These are phyloP conservation scores for Macrotrachela quadricornifera DNA, from an alignment of 1,140 invertebrate genomes.

Conservation along the genomic window DNA sequence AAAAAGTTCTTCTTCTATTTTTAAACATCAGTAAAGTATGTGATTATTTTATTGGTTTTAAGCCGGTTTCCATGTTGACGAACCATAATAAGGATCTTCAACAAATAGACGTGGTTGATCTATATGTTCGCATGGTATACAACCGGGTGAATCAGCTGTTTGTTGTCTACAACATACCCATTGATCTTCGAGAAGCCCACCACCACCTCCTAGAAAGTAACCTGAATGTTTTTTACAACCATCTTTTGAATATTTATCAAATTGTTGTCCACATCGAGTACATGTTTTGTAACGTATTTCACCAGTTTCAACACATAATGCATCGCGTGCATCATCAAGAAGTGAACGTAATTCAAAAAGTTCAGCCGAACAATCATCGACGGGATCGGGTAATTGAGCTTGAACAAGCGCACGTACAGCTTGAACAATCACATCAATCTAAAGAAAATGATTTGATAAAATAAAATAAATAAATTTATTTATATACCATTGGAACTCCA, in stretches of 20 bases:
- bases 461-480: too few relatives aligned
- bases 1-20: too few relatives aligned
- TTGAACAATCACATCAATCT: not conserved
- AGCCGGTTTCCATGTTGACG: not conserved
- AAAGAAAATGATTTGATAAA: too few relatives aligned
- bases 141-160: not conserved
- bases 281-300: not conserved
- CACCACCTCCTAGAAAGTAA: conserved; percentile 6
- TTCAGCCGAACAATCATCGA: conserved; percentile 4
- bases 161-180: conserved; percentile 8
- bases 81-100: not conserved
- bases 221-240: conserved; percentile 3
- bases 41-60: too few relatives aligned
- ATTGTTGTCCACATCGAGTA: conserved; percentile 5
- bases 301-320: not conserved
- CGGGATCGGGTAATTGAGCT: not conserved
- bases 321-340: conserved; percentile 5
- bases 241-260: not conserved
- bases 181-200: not conserved
- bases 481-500: conserved; percentile 6
- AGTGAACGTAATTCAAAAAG: not conserved
- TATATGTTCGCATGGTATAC: not conserved
- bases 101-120: not conserved
- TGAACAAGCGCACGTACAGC: not conserved
- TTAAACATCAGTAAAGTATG: too few relatives aligned